Percentiles rank a stretch among this genome's conserved stretches.
Conservation (phyloP, 2,888 invertebrate genomes). For the Troides oblongomaculatus region DNA sequence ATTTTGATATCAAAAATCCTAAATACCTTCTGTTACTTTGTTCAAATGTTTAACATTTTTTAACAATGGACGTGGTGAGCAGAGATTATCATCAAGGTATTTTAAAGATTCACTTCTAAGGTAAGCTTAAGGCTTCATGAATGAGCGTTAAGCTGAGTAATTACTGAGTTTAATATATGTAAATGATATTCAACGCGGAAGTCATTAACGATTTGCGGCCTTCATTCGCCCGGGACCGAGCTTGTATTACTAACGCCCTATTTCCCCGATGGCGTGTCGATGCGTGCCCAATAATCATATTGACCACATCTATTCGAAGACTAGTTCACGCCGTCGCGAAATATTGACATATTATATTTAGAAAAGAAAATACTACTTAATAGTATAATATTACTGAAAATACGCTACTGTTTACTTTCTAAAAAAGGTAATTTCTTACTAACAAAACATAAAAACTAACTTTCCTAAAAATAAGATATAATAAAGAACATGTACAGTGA, state of each 20-base stretch:
- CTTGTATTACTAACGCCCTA: conserved; percentile 55
- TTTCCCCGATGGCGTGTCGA: conserved; percentile 65
- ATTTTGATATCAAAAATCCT: neutral
- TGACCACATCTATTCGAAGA: conserved; percentile 4
- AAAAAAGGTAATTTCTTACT: no score
- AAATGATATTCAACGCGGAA: conserved; percentile 58
- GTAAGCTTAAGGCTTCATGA: neutral
- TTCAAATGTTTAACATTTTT: no score
- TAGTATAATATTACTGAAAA: neutral
- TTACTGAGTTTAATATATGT: conserved; percentile 39
- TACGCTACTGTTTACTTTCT: no score
- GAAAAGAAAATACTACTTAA: neutral
- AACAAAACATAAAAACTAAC: neutral
- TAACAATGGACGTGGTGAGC: no score
- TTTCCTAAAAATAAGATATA: neutral
- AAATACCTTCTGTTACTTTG: neutral
- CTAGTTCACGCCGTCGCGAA: neutral
- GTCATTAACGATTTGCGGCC: conserved; percentile 61
- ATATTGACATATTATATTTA: neutral
- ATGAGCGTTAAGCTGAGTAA: conserved; percentile 30
- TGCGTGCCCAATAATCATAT: conserved; percentile 41
- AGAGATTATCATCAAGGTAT: neutral
- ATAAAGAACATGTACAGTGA: neutral
- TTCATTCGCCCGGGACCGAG: conserved; percentile 57
- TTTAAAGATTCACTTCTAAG: neutral